These are phyloP conservation scores for Catamblyrhynchus diadema DNA, from an alignment of 2,797 vertebrate genomes.

Conservation along the genomic window DNA sequence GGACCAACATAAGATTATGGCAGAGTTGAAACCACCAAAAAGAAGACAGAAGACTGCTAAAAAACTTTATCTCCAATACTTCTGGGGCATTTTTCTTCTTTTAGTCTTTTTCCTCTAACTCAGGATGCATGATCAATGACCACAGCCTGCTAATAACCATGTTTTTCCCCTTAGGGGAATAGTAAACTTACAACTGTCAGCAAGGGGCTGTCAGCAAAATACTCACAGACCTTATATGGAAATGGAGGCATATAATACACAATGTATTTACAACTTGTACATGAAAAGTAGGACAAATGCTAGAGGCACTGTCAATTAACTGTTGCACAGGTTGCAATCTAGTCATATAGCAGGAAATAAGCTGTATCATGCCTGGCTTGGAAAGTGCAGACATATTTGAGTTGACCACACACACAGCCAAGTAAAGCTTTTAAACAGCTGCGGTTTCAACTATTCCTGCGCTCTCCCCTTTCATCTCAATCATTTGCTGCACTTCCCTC, in stretches of 20 bases:
- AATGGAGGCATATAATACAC: neutral
- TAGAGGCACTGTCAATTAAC: neutral
- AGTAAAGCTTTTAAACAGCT: neutral
- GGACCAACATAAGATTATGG: neutral
- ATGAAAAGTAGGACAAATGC: neutral
- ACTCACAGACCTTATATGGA: neutral
- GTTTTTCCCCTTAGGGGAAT: neutral
- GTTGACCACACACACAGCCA: neutral
- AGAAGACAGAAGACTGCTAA: neutral
- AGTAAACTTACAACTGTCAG: neutral
- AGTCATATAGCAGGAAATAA: neutral
- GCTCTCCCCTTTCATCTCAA: neutral
- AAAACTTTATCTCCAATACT: neutral
- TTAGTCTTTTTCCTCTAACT: neutral
- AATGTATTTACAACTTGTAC: neutral
- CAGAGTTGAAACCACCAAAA: neutral
- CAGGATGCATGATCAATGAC: fast-evolving
- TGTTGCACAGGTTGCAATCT: neutral
- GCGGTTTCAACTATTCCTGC: neutral
- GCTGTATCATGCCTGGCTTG: neutral
- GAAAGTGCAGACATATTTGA: neutral
- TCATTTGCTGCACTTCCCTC: neutral
- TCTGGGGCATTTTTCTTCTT: neutral
- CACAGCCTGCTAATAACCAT: neutral
- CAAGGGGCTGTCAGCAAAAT: neutral